Evolutionary conservation across 2,113 vertebrate species (phyloP).

Genomic region (Redunca redunca): DNA sequence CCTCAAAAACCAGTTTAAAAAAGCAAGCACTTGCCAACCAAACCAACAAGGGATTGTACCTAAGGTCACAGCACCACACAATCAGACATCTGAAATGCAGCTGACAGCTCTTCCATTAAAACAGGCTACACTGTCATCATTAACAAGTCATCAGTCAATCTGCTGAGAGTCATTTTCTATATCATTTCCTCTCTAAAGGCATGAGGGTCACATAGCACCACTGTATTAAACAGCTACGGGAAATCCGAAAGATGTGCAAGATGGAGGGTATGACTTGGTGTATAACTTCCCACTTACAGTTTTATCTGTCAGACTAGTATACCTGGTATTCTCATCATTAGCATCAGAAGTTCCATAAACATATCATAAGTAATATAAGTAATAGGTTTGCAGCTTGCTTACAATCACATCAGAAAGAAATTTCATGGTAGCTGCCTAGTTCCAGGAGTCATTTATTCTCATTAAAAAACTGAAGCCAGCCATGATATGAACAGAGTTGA

Average conservation of each 20-base stretch:
- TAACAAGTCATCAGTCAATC: conserved; percentile 34
- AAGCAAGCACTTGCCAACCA: background rate
- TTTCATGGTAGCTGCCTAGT: background rate
- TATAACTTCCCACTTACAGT: background rate
- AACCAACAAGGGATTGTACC: background rate
- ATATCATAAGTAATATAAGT: background rate
- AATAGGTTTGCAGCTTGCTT: background rate
- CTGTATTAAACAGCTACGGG: background rate
- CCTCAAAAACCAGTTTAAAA: conserved; percentile 17
- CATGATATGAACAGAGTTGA: background rate
- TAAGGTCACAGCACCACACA: background rate
- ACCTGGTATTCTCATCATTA: conserved; percentile 43
- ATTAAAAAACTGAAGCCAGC: conserved; percentile 47
- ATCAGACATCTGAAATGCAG: background rate
- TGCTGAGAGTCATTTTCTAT: background rate
- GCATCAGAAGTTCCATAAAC: background rate
- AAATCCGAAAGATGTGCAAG: conserved; percentile 13
- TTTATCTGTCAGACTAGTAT: background rate
- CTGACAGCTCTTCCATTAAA: background rate
- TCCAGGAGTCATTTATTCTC: conserved; percentile 34
- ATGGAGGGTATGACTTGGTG: background rate
- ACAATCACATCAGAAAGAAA: conserved; percentile 6
- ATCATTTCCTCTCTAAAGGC: background rate
- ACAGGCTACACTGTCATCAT: background rate
- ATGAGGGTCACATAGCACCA: background rate